phyloP scores from a whole-genome alignment of 2,888 invertebrate genomes.

The Salpingus planirostris region DNA sequence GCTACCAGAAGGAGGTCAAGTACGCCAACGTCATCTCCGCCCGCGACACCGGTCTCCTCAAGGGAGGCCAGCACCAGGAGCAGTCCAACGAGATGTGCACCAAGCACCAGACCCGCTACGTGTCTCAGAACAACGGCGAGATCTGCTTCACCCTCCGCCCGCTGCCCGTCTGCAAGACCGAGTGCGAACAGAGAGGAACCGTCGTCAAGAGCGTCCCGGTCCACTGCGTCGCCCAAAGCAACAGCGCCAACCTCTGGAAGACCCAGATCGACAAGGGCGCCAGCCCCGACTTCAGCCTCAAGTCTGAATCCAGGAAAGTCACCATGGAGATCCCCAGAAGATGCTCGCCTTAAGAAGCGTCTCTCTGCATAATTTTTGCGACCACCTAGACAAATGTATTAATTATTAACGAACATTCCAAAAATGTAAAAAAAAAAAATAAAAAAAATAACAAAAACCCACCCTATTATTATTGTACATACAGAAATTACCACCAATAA shows the following conservation, averaged over 20 bases:
- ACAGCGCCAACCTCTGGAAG: slow-evolving; percentile 24
- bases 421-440: slow-evolving; percentile 9
- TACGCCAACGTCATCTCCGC: slow-evolving; percentile 42
- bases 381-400: background rate
- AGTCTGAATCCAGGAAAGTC: slow-evolving; percentile 29
- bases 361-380: slow-evolving; percentile 21
- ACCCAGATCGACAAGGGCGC: slow-evolving; percentile 41
- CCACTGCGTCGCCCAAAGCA: slow-evolving; percentile 34
- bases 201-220: slow-evolving; percentile 40
- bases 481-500: no score
- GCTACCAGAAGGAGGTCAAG: slow-evolving; percentile 28
- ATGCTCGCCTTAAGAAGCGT: slow-evolving; percentile 29
- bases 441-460: no score
- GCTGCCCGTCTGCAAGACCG: slow-evolving; percentile 45
- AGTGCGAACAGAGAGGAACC: slow-evolving; percentile 30
- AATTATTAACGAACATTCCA: slow-evolving; percentile 7
- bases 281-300: slow-evolving; percentile 42
- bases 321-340: slow-evolving; percentile 35
- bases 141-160: slow-evolving; percentile 52
- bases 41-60: slow-evolving; percentile 31
- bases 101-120: slow-evolving; percentile 44
- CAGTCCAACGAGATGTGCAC: slow-evolving; percentile 15
- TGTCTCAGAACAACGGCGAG: slow-evolving; percentile 40
- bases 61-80: slow-evolving; percentile 1
- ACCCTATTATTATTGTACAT: no score